Conservation (phyloP, 2,113 vertebrate genomes). For the Vimba vimba region DNA sequence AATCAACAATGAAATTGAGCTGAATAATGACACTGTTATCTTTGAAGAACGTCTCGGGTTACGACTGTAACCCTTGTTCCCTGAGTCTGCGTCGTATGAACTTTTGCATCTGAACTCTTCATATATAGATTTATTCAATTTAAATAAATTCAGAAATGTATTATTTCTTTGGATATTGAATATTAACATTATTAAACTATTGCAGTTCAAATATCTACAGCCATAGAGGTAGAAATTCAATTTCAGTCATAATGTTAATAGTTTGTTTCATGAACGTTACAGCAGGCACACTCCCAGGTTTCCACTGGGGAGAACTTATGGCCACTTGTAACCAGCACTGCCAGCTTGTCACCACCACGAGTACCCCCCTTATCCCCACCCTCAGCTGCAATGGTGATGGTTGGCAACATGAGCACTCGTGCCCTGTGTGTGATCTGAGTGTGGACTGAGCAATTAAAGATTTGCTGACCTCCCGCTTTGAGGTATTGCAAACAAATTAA, state of each 20-base stretch:
- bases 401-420: not conserved
- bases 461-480: not conserved
- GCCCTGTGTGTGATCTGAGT: slow-evolving; percentile 4
- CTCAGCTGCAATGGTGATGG: slow-evolving; percentile 17
- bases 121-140: no score
- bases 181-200: not conserved
- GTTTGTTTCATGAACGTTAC: slow-evolving; percentile 14
- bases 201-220: not conserved
- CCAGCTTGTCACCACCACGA: slow-evolving; percentile 9
- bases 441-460: not conserved
- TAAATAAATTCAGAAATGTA: no score
- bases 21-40: no score
- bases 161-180: no score
- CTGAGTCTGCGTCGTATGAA: no score
- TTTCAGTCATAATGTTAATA: not conserved
- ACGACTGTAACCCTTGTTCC: no score
- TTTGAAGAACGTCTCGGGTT: no score
- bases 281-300: slow-evolving; percentile 32
- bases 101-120: no score
- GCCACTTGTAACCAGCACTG: slow-evolving; percentile 21
- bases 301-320: slow-evolving; percentile 47
- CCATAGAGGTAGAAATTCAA: not conserved
- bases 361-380: not conserved
- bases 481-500: not conserved
- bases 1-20: no score